Evolutionary conservation across 2,113 vertebrate species (phyloP), one percentile per base, ranked within the genome.

Genomic region (Sander lucioperca): DNA sequence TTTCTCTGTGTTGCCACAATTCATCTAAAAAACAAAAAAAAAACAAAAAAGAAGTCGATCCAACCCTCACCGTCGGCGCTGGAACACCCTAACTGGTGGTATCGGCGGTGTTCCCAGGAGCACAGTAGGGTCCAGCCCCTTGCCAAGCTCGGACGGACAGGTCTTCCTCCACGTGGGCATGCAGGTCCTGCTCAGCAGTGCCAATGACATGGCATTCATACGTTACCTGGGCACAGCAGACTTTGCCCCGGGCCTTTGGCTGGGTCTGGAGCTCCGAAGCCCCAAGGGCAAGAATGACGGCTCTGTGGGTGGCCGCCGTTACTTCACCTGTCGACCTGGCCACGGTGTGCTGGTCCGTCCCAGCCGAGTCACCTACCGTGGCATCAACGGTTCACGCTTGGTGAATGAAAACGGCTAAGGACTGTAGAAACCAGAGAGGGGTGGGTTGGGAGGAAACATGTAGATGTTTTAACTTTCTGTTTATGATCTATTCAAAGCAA

Each of bases 241-340:
- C 91, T 99, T 99, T 70, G 97, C 97, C 0, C 90, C 96, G 0
- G 98, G 98, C 0, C 73, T 97, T 1, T 99, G 98, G 98, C 95
- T 99, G 0, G 98, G 98, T 6, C 95, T 99, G 9, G 98, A 99
- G 87, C 96, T 99, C 2, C 94, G 97, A 8, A 95, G 93, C 0
- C 92, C 97, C 68, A 97, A 96, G 86, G 98, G 98, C 0, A 99
- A 94, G 75, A 99, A 99, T 0, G 97, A 99, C 0, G 98, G 98
- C 6, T 95, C 96, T 0, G 97, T 99, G 82, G 96, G 96, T 0
- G 95, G 94, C 0, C 96, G 93, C 1, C 96, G 97, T 63, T 99
- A 99, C 71, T 99, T 99, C 93, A 96, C 83, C 86, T 99, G 98
- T 63, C 96, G 93, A 71, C 94, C 94, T 0, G 95, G 96, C 82